phyloP scores from a whole-genome alignment of 1,140 invertebrate genomes.

The Stenopsyche tienmushanensis region DNA sequence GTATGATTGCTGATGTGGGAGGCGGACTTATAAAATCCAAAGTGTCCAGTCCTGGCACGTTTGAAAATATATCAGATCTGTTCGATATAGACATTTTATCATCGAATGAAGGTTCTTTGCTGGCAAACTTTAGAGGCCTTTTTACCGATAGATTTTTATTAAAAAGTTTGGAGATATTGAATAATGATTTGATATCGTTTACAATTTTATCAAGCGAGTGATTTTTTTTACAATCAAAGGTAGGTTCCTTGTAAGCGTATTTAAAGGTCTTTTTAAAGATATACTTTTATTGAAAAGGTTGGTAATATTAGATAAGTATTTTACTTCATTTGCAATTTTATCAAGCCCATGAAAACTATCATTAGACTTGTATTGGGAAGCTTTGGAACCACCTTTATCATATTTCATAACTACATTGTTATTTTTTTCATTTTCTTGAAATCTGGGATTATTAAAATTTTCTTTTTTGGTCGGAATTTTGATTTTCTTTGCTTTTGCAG shows the following conservation, averaged over 20 bases:
- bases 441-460: not conserved
- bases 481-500: not conserved
- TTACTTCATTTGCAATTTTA: too few species aligned
- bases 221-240: too few species aligned
- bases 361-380: slow-evolving; percentile 28
- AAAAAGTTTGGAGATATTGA: slow-evolving; percentile 49
- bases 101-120: not conserved
- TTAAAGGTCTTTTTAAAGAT: too few species aligned
- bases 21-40: slow-evolving; percentile 47
- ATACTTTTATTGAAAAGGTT: too few species aligned
- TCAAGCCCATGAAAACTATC: too few species aligned
- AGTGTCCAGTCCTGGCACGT: slow-evolving; percentile 42
- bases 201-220: slow-evolving; percentile 43
- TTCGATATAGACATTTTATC: not conserved
- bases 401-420: slow-evolving; percentile 25
- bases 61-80: slow-evolving; percentile 23
- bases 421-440: slow-evolving; percentile 23
- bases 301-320: too few species aligned
- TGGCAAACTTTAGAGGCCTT: not conserved
- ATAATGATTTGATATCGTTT: slow-evolving; percentile 44
- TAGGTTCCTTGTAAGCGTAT: too few species aligned
- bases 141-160: slow-evolving; percentile 39
- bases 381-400: not conserved
- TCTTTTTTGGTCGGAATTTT: not conserved
- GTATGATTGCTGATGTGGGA: slow-evolving; percentile 44